These are phyloP conservation scores for Papilio machaon DNA, from an alignment of 1,140 invertebrate genomes.

Conservation along the genomic window DNA sequence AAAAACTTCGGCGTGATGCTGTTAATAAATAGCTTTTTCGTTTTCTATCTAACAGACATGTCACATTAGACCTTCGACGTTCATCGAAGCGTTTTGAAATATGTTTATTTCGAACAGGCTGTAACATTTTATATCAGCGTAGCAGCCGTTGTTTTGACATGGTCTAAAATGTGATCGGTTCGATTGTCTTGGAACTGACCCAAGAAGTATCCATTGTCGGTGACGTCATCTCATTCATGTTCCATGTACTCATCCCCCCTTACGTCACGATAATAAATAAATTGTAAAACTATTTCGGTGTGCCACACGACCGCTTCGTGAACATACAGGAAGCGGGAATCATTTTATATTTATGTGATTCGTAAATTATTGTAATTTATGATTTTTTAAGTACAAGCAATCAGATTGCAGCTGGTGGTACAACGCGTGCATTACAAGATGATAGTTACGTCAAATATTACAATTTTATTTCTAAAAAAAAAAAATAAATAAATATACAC, in stretches of 20 bases:
- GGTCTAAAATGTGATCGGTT: conserved; percentile 14
- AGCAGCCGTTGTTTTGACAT: conserved; percentile 32
- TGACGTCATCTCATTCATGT: conserved; percentile 31
- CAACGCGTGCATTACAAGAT: not conserved
- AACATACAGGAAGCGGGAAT: not conserved
- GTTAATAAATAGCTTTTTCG: not conserved
- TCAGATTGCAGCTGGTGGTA: not conserved
- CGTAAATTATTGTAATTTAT: conserved; percentile 6
- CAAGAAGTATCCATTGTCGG: conserved; percentile 25
- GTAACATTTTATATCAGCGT: conserved; percentile 5
- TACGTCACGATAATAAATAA: conserved; percentile 27
- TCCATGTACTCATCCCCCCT: conserved; percentile 1
- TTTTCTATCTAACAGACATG: not conserved
- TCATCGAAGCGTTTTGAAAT: conserved; percentile 18
- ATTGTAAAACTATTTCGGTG: conserved; percentile 29
- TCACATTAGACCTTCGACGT: conserved; percentile 18
- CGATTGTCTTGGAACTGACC: conserved; percentile 28
- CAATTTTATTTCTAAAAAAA: not conserved
- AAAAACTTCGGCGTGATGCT: not conserved
- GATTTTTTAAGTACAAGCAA: not conserved
- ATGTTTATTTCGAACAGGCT: conserved; percentile 16
- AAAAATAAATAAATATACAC: no score
- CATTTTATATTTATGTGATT: conserved; percentile 4
- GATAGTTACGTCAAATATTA: not conserved
- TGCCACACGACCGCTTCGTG: conserved; percentile 6